Percentiles rank a stretch among this genome's conserved stretches.
phyloP scores from a whole-genome alignment of 2,113 vertebrate species.

The Petroica traversi region DNA sequence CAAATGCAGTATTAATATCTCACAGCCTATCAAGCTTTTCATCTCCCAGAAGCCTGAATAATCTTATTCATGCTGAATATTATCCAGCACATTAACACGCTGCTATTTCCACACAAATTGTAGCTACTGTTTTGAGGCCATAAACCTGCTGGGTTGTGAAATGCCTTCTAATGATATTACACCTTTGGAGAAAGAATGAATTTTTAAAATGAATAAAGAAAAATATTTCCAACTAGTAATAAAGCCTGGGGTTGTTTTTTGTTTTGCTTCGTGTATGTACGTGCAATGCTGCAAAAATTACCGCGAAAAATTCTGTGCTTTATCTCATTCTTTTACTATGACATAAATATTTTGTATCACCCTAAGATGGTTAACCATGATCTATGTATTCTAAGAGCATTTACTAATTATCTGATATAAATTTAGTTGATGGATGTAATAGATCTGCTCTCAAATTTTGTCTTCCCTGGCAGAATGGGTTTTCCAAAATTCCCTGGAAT shows the following conservation, averaged over 20 bases:
- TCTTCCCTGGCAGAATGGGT: neutral
- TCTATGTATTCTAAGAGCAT: neutral
- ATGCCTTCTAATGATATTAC: neutral
- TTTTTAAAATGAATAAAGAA: neutral
- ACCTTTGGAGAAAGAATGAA: neutral
- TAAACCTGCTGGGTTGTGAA: constrained; percentile 20
- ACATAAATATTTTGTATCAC: neutral
- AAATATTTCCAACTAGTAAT: neutral
- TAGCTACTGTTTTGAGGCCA: neutral
- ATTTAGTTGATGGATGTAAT: neutral
- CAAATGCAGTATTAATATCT: neutral
- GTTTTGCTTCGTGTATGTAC: neutral
- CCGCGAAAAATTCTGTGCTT: neutral
- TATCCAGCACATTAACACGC: neutral
- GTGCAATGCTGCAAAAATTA: neutral
- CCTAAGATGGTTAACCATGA: neutral
- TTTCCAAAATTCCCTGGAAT: neutral
- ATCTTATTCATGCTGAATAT: neutral
- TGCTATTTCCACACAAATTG: neutral
- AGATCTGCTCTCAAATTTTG: neutral
- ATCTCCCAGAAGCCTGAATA: neutral
- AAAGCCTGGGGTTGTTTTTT: neutral
- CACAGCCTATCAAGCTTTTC: neutral
- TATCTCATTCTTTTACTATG: neutral
- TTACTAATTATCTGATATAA: neutral